Evolutionary conservation across 2,888 invertebrate genomes (phyloP).

Genomic region (Mylabris sibirica): DNA sequence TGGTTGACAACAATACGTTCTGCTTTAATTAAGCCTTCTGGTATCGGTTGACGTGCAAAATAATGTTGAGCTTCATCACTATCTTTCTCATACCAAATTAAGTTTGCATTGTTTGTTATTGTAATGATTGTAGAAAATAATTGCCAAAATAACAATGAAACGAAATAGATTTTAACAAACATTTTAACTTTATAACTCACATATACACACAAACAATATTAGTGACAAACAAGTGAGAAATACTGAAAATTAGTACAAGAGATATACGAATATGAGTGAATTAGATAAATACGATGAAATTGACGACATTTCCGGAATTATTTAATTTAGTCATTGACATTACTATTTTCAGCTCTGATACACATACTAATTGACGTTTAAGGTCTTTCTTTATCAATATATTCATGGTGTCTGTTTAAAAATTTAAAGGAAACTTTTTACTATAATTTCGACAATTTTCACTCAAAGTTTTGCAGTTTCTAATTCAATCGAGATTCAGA

Average conservation of each 20-base stretch:
- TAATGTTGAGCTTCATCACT: conserved; percentile 40
- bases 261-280: neutral
- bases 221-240: neutral
- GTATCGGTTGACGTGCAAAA: conserved; percentile 38
- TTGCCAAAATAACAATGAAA: neutral
- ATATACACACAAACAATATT: neutral
- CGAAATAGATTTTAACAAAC: neutral
- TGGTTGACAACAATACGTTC: conserved; percentile 46
- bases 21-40: conserved; percentile 42
- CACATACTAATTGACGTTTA: neutral
- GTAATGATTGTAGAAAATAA: too few relatives aligned
- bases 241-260: neutral
- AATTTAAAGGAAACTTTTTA: neutral
- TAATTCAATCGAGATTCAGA: neutral
- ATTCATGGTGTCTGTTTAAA: too few relatives aligned
- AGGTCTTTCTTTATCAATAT: neutral
- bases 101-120: conserved; percentile 33
- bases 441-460: neutral
- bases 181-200: neutral
- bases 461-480: neutral
- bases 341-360: neutral
- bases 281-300: conserved; percentile 1
- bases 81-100: conserved; percentile 43
- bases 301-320: neutral
- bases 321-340: neutral